Evolutionary conservation across 1,140 invertebrate species (phyloP).

Genomic region (Tenebrio molitor): DNA sequence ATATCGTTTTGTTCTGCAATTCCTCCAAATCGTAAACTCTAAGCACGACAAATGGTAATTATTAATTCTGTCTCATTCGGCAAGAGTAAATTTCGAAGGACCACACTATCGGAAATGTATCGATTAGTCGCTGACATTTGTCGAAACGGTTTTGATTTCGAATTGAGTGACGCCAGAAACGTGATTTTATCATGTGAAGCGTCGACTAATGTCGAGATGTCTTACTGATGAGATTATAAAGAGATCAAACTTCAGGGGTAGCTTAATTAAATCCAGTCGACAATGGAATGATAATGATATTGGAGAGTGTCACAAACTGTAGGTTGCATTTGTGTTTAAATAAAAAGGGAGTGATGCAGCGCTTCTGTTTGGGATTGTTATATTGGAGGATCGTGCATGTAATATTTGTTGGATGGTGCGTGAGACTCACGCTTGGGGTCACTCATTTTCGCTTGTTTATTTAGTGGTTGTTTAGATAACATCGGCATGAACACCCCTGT

Average conservation of each 20-base stretch:
- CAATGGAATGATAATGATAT: slow-evolving; percentile 36
- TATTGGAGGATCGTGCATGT: slow-evolving; percentile 44
- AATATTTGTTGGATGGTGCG: slow-evolving; percentile 46
- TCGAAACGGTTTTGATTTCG: too few relatives aligned
- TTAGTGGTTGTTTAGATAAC: slow-evolving; percentile 47
- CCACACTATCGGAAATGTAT: too few relatives aligned
- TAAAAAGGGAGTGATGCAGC: slow-evolving; percentile 27
- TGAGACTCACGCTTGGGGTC: slow-evolving; percentile 37
- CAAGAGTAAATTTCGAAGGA: too few relatives aligned
- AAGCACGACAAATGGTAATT: neutral
- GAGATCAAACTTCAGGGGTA: slow-evolving; percentile 29
- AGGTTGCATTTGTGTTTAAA: slow-evolving; percentile 35
- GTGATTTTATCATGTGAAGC: neutral
- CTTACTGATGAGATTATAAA: slow-evolving; percentile 34
- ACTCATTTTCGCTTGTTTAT: slow-evolving; percentile 47
- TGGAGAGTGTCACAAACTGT: slow-evolving; percentile 11
- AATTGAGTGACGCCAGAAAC: neutral
- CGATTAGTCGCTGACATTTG: too few relatives aligned
- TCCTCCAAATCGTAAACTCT: neutral
- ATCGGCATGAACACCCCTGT: slow-evolving; percentile 43
- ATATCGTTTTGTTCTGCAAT: neutral
- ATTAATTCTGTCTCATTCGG: neutral
- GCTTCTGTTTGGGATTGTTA: slow-evolving; percentile 31
- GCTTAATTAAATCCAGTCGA: slow-evolving; percentile 29
- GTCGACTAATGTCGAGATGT: slow-evolving; percentile 3